These are phyloP conservation scores for Tringa solitaria DNA, from an alignment of 2,113 vertebrate species.

Conservation along the genomic window DNA sequence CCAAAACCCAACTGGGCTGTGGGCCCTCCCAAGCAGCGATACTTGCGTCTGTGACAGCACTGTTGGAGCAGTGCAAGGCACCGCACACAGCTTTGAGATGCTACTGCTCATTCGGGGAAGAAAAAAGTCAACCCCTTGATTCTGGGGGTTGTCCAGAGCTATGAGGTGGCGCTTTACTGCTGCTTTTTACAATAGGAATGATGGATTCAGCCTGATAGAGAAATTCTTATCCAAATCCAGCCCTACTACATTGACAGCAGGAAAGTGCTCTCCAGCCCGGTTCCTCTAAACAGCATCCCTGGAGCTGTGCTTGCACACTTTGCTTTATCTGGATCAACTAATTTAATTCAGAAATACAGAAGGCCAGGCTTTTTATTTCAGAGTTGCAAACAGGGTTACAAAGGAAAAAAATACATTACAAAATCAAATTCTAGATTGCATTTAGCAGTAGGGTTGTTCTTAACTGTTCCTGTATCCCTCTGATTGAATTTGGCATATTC, in stretches of 20 bases:
- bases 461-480: background rate
- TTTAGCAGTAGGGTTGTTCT: background rate
- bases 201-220: background rate
- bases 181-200: background rate
- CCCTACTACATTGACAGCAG: background rate
- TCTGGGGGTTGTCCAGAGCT: background rate
- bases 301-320: background rate
- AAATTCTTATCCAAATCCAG: background rate
- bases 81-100: background rate
- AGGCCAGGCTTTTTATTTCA: conserved; percentile 34
- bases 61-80: accelerated
- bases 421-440: background rate
- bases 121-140: background rate
- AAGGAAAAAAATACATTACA: background rate
- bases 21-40: background rate
- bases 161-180: background rate
- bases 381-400: conserved; percentile 5
- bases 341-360: background rate
- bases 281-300: background rate
- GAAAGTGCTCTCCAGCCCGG: background rate
- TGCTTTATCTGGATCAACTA: background rate
- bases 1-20: background rate
- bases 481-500: background rate
- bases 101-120: background rate
- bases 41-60: background rate